Base-by-base conservation (phyloP, 2,888 invertebrate genomes). In the Oscheius sp. region DNA sequence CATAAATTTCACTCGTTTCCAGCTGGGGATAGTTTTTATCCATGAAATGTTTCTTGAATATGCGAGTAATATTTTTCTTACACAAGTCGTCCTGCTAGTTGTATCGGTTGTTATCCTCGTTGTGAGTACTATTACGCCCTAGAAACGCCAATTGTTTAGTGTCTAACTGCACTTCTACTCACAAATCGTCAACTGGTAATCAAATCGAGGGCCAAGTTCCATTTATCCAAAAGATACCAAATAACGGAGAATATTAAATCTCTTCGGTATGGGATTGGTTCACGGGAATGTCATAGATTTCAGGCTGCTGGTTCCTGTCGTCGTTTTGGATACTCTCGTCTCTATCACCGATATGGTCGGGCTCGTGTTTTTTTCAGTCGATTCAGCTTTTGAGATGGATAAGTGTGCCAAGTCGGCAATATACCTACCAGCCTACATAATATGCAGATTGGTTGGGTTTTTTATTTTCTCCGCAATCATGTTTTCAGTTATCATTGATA, bases 301-400 rank as follows among this genome's bases (percentile, higher is more conserved):
- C 43, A 72, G 72, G 18, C 52, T 72, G 23, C 64, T 76, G 18
- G 76, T 79, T 5, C 79, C 79, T 12, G 76, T 77, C 21, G 74
- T 79, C 0, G 71, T 77, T 12, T 27, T 79, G 9, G 79, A 79
- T 43, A 79, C 76, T 21, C 64, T 70, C n/a, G 53, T 79, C 12
- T 75, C 79, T 2, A 56, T 79, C 1, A 71, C 74, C 25, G 76
- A 77, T 43, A 73, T 76, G 1, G 12, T 79, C 21, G 76, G 74
- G 0, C 69, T 76, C 35, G 5, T 75, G 12, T 66, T 75, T 6
- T 76, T 75, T 43, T 16, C 58, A 13, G 76, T 79, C 3, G 76
- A 76, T 46, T 75, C 72, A 29, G 69, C 64, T 61, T 73, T 79
- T 23, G 74, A 79, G 27, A 23, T 72, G 0, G 70, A 73, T 45